Conservation (phyloP, 2,113 vertebrate genomes). For the Gymnocephalus cernua region DNA sequence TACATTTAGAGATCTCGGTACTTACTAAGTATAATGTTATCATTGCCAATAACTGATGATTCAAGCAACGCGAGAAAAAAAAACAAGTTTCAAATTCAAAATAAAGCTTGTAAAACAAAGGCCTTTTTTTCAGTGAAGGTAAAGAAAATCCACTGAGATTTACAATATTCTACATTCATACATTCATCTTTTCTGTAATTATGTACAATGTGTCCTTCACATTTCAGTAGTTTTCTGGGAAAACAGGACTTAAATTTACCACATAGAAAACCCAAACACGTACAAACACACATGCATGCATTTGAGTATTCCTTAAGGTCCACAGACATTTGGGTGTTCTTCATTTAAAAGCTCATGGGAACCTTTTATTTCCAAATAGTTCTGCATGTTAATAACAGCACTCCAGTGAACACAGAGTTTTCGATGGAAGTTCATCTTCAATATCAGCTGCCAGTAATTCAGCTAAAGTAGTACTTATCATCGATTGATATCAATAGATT, state of each 20-base stretch:
- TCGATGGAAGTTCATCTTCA: slow-evolving; percentile 51
- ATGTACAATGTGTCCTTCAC: background rate
- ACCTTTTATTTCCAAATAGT: slow-evolving; percentile 46
- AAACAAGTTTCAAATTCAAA: background rate
- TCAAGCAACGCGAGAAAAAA: background rate
- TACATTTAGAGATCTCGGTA: background rate
- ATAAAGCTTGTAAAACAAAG: background rate
- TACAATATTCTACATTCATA: background rate
- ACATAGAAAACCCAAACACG: slow-evolving; percentile 16
- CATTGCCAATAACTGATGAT: background rate
- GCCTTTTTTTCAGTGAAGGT: background rate
- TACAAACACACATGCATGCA: background rate
- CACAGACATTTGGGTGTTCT: slow-evolving; percentile 58
- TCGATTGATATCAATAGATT: slow-evolving; percentile 46
- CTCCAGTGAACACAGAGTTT: slow-evolving; percentile 41
- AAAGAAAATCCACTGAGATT: background rate
- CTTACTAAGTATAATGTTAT: background rate
- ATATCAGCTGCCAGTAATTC: slow-evolving; percentile 41
- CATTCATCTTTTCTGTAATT: background rate
- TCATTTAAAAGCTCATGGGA: slow-evolving; percentile 41
- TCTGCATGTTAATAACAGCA: slow-evolving; percentile 45
- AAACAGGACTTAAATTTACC: background rate
- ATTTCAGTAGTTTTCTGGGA: background rate
- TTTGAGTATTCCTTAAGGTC: slow-evolving; percentile 28
- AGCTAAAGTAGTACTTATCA: too few species aligned